Evolutionary conservation across 1,140 invertebrate genomes (phyloP).

Genomic region (Heliconius hewitsoni): DNA sequence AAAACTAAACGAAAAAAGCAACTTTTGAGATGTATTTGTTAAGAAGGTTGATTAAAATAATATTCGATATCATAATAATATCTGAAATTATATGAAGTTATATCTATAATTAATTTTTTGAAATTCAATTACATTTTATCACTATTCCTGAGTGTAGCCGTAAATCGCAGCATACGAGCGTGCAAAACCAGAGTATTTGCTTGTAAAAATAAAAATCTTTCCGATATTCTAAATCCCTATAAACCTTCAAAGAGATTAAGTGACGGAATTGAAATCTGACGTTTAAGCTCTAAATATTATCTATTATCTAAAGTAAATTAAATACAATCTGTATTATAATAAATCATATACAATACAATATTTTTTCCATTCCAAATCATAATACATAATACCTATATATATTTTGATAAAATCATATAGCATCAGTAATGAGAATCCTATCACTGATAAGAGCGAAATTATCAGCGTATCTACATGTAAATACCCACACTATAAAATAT

Average conservation of each 20-base stretch:
- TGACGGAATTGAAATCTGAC: not conserved
- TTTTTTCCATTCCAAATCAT: constrained; percentile 39
- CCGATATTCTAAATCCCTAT: not conserved
- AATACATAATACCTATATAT: constrained; percentile 10
- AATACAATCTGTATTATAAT: constrained; percentile 2
- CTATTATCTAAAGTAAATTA: not conserved
- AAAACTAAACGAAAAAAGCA: not conserved
- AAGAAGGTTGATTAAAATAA: not conserved
- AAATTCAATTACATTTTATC: not conserved
- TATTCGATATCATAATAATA: too few relatives aligned
- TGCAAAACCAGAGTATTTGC: too few relatives aligned
- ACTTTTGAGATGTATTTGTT: not conserved
- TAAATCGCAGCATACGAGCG: not conserved
- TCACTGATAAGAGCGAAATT: constrained; percentile 36
- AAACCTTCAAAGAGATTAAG: not conserved
- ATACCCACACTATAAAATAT: not conserved
- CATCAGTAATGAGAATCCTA: constrained; percentile 42
- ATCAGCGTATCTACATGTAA: not conserved
- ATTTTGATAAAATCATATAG: constrained; percentile 18
- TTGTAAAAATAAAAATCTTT: not conserved
- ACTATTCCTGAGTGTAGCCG: not conserved
- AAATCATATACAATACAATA: constrained; percentile 23
- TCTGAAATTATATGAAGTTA: too few relatives aligned
- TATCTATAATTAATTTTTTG: not conserved
- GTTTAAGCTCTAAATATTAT: constrained; percentile 31